Evolutionary conservation across 2,797 vertebrate genomes (phyloP), one percentile per base, ranked within the genome.

Genomic region (Clangula hyemalis): DNA sequence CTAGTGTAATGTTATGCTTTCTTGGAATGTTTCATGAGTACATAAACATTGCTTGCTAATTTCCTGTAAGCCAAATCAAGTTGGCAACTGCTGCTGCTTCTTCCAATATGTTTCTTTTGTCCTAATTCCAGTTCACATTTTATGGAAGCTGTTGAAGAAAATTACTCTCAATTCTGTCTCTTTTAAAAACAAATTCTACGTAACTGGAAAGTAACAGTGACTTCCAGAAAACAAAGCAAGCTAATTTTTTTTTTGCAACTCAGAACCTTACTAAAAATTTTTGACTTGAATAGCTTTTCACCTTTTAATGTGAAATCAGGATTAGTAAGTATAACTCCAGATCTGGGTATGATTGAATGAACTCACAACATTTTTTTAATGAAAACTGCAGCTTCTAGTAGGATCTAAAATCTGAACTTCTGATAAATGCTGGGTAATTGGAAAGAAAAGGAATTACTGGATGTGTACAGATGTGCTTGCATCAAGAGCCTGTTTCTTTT

Each of bases 51-150:
- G 78, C 94, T 62, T 78, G 74, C 86, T 95, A 88, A 95, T 95
- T 97, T 97, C 97, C 97, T 96, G 96, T 95, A 74, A 96, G 90
- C 73, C 94, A 92, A 64, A 94, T 90, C 91, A 91, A 86, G 86
- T 51, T 96, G 90, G 95, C 90, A 81, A 58, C 79, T 91, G 85
- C 77, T 89, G 75, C 77, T 81, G 80, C 95, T 84, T 70, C 88
- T 95, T 87, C 88, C 94, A 95, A 66, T 21, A 1, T 85, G 77
- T 94, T 95, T 95, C 96, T 96, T 96, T 96, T 95, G 94, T 96
- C 95, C 75, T 83, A 73, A 79, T 89, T 97, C 94, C 94, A 94
- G 89, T 75, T 89, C 39, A 2, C 34, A 85, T 79, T 91, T 87
- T 85, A 70, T 94, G 93, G 89, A 88, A 94, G 79, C 95, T 65